phyloP scores from a whole-genome alignment of 1,140 invertebrate species.

The Lasioglossum baleicum region DNA sequence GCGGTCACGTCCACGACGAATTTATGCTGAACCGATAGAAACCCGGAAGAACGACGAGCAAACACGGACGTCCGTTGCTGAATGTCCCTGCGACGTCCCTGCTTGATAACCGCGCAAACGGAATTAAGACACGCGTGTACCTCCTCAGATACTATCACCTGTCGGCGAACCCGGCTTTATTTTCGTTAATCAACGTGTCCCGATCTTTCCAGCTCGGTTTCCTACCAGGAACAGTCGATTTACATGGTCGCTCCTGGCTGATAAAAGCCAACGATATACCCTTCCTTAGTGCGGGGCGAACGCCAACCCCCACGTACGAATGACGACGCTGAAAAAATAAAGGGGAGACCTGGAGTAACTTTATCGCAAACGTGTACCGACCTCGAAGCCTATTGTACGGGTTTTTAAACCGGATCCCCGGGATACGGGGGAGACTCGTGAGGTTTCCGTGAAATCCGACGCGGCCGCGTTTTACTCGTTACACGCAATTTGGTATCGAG shows the following conservation, averaged over 20 bases:
- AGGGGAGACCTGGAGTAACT: background rate
- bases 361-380: background rate
- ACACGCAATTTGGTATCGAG: slow-evolving; percentile 12
- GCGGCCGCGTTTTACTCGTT: background rate
- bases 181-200: too few species aligned
- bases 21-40: slow-evolving; percentile 45
- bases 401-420: slow-evolving; percentile 14
- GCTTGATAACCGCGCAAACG: background rate
- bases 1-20: slow-evolving; percentile 46
- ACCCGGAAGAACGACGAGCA: too few species aligned
- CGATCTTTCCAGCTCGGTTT: background rate
- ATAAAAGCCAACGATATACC: background rate
- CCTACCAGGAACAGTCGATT: background rate
- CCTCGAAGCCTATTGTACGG: background rate
- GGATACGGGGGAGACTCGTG: background rate
- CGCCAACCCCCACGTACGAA: too few species aligned
- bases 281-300: too few species aligned
- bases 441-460: slow-evolving; percentile 22
- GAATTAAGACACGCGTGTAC: too few species aligned
- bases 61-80: background rate
- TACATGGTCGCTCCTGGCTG: background rate
- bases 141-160: too few species aligned
- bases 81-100: background rate
- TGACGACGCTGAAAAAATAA: background rate
- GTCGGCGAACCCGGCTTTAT: too few species aligned